Conservation (phyloP, 2,113 vertebrate species). For the Rhinoptilus africanus region DNA sequence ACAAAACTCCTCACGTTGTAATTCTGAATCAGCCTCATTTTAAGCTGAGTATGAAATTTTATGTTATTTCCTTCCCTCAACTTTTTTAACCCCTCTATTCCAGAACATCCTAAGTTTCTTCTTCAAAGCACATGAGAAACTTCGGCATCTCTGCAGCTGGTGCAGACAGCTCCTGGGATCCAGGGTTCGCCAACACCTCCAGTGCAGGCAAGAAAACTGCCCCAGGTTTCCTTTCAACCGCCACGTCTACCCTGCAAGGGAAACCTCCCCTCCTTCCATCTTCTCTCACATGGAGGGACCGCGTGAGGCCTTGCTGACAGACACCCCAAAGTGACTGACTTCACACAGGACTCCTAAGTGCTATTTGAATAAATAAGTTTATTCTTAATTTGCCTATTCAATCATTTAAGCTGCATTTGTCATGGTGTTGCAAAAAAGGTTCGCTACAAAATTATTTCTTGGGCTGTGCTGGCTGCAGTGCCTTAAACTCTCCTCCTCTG, state of each 20-base stretch:
- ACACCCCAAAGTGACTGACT: neutral
- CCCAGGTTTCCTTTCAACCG: neutral
- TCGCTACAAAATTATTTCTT: neutral
- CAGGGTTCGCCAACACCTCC: neutral
- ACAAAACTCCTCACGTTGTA: neutral
- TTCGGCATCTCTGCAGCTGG: neutral
- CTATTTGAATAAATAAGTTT: neutral
- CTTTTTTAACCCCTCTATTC: neutral
- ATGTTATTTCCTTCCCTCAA: neutral
- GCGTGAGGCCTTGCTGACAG: neutral
- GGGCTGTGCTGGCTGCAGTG: neutral
- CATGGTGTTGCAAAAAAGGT: neutral
- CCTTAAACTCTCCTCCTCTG: neutral
- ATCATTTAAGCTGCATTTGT: neutral
- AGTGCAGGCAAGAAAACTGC: neutral
- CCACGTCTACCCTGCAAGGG: accelerated
- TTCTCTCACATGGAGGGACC: neutral
- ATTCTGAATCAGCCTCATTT: neutral
- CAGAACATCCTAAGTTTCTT: neutral
- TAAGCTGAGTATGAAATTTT: neutral
- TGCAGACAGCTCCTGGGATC: neutral
- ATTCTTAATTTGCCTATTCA: neutral
- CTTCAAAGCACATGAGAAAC: accelerated
- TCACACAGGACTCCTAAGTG: neutral
- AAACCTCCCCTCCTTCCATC: neutral